Conservation (phyloP, 2,888 invertebrate species). For the Hanleya hanleyi region DNA sequence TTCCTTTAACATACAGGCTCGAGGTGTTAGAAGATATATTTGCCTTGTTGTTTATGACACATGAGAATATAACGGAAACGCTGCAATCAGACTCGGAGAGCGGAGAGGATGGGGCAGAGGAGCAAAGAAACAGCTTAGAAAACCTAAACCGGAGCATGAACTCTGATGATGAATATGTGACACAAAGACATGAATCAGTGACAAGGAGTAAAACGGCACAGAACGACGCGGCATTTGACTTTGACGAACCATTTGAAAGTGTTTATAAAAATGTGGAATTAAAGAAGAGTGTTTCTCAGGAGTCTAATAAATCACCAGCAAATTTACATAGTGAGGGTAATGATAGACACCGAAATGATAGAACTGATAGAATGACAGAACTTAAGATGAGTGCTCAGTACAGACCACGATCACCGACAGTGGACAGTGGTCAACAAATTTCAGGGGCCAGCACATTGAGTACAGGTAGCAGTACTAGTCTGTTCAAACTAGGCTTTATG, state of each 20-base stretch:
- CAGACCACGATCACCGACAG: neutral
- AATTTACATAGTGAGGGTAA: neutral
- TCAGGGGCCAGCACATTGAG: neutral
- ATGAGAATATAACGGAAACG: conserved; percentile 78
- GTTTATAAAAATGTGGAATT: neutral
- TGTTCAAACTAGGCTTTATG: conserved; percentile 52
- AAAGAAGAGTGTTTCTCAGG: neutral
- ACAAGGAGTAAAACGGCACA: neutral
- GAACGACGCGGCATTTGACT: neutral
- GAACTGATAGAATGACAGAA: too few species aligned
- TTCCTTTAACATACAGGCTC: conserved; percentile 68
- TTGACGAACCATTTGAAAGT: conserved; percentile 18
- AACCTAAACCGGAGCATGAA: neutral
- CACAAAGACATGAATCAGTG: neutral
- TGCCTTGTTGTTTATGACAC: conserved; percentile 80
- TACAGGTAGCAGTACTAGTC: conserved; percentile 9
- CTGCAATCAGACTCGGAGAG: conserved; percentile 72
- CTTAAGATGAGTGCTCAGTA: neutral
- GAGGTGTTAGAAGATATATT: conserved; percentile 84
- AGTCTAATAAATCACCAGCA: neutral
- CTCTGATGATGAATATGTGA: neutral
- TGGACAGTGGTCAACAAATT: conserved; percentile 1
- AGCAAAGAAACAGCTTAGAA: conserved; percentile 18
- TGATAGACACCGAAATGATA: neutral
- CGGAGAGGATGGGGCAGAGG: conserved; percentile 48